These are phyloP conservation scores for Limosa lapponica DNA, from an alignment of 2,797 vertebrate genomes.

Conservation along the genomic window DNA sequence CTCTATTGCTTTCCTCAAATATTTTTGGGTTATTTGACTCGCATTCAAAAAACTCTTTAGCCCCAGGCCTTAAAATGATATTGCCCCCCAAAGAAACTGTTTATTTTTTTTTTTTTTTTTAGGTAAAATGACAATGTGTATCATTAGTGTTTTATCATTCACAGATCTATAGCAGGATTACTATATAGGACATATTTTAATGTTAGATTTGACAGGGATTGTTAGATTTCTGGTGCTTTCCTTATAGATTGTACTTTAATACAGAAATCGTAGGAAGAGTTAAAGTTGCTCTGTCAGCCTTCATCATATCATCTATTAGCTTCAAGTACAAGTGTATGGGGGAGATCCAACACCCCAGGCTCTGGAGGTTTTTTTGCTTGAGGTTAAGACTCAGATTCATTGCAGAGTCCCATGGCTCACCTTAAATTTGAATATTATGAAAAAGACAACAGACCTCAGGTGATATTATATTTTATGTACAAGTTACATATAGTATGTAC, in stretches of 20 bases:
- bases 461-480: background rate
- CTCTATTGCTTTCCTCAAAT: background rate
- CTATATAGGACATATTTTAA: accelerated
- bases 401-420: background rate
- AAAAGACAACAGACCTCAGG: background rate
- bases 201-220: background rate
- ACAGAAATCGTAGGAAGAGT: background rate
- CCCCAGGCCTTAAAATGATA: background rate
- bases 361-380: background rate
- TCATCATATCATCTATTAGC: background rate
- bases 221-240: background rate
- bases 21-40: background rate
- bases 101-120: background rate
- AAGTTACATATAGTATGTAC: accelerated
- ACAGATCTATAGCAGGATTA: background rate
- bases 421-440: background rate
- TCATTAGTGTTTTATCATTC: background rate
- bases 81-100: background rate
- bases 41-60: background rate
- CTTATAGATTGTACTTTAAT: background rate
- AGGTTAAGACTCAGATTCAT: background rate
- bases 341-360: background rate
- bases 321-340: background rate
- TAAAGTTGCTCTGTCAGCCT: background rate
- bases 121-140: background rate